Conservation (phyloP, 2,888 invertebrate genomes). For the Melieria omissa region DNA sequence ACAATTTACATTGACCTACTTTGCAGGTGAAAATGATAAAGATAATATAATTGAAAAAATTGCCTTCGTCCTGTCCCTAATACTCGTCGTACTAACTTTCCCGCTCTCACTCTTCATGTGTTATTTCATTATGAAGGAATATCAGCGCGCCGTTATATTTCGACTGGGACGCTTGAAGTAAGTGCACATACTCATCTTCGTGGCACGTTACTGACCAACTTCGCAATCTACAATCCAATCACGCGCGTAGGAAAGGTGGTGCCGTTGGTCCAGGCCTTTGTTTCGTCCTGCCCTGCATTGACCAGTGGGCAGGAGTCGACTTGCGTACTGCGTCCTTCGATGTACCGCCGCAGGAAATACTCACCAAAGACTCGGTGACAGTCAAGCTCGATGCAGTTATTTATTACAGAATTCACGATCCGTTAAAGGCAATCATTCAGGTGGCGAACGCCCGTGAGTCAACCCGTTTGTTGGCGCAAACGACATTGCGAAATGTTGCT, state of each 20-base stretch:
- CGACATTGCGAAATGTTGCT: conserved; percentile 86
- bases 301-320: conserved; percentile 70
- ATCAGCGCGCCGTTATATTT: conserved; percentile 73
- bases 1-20: not conserved
- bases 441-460: conserved; percentile 73
- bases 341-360: conserved; percentile 74
- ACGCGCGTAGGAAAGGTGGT: conserved; percentile 62
- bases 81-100: conserved; percentile 53
- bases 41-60: conserved; percentile 43
- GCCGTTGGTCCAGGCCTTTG: conserved; percentile 71
- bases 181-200: not conserved
- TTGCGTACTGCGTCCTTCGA: conserved; percentile 72
- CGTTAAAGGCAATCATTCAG: conserved; percentile 77
- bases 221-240: no score
- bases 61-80: conserved; percentile 46
- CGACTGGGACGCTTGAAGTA: conserved; percentile 68
- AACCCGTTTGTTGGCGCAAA: conserved; percentile 81
- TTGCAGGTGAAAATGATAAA: conserved; percentile 32
- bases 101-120: conserved; percentile 57
- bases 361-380: conserved; percentile 91
- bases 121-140: conserved; percentile 69
- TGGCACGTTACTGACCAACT: not conserved
- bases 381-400: conserved; percentile 91
- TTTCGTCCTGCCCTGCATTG: conserved; percentile 73
- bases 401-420: conserved; percentile 81